Evolutionary conservation across 2,113 vertebrate genomes (phyloP).

Genomic region (Triplophysa dalaica): DNA sequence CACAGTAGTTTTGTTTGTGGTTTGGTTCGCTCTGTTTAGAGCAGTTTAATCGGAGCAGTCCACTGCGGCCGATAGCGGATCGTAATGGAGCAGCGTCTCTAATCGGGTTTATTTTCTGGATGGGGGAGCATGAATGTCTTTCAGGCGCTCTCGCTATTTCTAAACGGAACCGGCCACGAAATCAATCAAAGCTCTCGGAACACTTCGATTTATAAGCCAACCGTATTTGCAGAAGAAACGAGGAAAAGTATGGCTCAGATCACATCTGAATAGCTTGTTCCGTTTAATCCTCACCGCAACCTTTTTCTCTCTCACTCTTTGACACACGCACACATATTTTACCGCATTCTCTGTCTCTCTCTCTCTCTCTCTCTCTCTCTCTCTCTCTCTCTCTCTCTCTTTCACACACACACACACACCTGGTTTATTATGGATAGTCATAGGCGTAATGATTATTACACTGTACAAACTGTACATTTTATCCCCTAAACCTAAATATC

Average conservation of each 20-base stretch:
- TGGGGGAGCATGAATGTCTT: conserved; percentile 73
- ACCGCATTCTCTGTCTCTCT: neutral
- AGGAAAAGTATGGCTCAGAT: conserved; percentile 64
- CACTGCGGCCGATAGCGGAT: conserved; percentile 52
- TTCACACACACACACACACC: neutral
- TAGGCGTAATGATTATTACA: no score
- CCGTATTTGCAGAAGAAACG: conserved; percentile 64
- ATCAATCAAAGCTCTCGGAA: conserved; percentile 74
- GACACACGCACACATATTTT: conserved; percentile 5
- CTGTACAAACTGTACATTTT: no score
- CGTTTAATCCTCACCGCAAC: conserved; percentile 22
- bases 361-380: neutral
- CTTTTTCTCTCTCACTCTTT: conserved; percentile 46
- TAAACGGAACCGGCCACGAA: conserved; percentile 64
- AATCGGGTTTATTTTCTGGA: conserved; percentile 78
- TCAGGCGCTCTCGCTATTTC: conserved; percentile 69
- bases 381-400: neutral
- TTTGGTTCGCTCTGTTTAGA: conserved; percentile 41
- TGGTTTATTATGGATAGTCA: no score
- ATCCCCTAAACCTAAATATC: no score
- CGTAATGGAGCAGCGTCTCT: conserved; percentile 61
- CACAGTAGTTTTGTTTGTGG: conserved; percentile 22
- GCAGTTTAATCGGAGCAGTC: conserved; percentile 32
- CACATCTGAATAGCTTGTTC: conserved; percentile 35
- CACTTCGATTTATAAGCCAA: conserved; percentile 63